A percentile compares a stretch with the other conserved stretches of the same genome.
Conservation (phyloP, 2,888 invertebrate genomes). For the Molorchus minor region DNA sequence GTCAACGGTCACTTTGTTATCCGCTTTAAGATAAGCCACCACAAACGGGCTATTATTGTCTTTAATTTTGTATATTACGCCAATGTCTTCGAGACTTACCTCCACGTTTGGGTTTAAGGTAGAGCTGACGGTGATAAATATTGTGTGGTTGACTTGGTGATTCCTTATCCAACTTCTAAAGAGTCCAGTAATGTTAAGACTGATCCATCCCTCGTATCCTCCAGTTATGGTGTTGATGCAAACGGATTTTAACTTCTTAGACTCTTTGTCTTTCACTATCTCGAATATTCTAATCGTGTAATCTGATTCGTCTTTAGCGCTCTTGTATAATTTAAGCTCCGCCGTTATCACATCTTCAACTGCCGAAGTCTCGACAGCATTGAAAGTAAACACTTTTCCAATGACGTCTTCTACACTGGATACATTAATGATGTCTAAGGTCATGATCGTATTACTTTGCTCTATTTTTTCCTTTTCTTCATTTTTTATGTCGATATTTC, state of each 20-base stretch:
- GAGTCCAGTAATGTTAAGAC: constrained; percentile 83
- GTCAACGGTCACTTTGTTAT: constrained; percentile 64
- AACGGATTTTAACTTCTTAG: constrained; percentile 77
- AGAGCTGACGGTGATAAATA: constrained; percentile 82
- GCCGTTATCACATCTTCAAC: constrained; percentile 84
- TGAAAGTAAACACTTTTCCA: constrained; percentile 91
- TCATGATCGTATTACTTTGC: constrained; percentile 94
- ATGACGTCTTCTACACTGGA: constrained; percentile 82
- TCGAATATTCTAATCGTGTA: not conserved
- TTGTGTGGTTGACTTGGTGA: constrained; percentile 82
- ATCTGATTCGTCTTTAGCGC: constrained; percentile 39
- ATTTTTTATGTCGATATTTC: constrained; percentile 71
- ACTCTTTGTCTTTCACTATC: constrained; percentile 59
- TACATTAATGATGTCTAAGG: constrained; percentile 87
- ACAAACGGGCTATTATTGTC: constrained; percentile 91
- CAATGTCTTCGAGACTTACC: constrained; percentile 84
- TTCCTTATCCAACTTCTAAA: constrained; percentile 81
- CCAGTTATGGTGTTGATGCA: constrained; percentile 79
- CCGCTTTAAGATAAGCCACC: constrained; percentile 85
- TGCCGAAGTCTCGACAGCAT: constrained; percentile 84
- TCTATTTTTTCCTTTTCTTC: constrained; percentile 86
- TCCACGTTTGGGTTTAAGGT: constrained; percentile 76
- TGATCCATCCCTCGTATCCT: constrained; percentile 84
- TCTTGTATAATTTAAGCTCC: constrained; percentile 85
- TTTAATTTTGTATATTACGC: constrained; percentile 78